phyloP scores from a whole-genome alignment of 2,888 invertebrate genomes.

The Ctenicera cuprea region DNA sequence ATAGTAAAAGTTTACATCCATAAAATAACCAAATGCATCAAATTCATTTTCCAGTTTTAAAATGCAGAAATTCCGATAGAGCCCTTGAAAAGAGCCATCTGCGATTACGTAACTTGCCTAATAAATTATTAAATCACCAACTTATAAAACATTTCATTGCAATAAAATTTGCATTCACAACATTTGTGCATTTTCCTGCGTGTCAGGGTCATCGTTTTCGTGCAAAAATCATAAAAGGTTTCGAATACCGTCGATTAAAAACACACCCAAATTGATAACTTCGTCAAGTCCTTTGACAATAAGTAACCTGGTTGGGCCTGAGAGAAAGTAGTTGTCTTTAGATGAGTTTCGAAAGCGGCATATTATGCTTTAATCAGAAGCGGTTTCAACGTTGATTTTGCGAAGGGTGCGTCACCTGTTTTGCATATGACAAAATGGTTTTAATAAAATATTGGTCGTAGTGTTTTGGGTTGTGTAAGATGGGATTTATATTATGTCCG shows the following conservation, averaged over 20 bases:
- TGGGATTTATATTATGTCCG: not conserved
- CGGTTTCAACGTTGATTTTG: conserved; percentile 10
- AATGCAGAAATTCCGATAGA: no score
- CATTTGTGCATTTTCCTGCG: conserved; percentile 1
- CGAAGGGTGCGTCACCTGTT: conserved; percentile 5
- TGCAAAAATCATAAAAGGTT: no score
- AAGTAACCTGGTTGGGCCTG: conserved; percentile 1
- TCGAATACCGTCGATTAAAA: not conserved
- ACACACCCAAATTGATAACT: not conserved
- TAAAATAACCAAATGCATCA: no score
- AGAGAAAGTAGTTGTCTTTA: conserved; percentile 11
- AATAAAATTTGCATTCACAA: no score
- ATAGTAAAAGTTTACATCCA: no score
- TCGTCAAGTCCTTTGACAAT: not conserved
- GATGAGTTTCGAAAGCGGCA: conserved; percentile 25
- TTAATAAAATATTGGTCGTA: not conserved
- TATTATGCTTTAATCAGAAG: conserved; percentile 8
- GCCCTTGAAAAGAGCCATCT: no score
- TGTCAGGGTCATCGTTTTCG: not conserved
- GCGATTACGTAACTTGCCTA: no score
- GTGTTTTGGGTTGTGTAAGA: not conserved
- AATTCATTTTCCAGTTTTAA: no score
- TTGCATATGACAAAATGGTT: conserved; percentile 8
- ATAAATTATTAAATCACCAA: no score
- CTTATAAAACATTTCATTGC: no score